Evolutionary conservation across 2,888 invertebrate genomes (phyloP), one percentile per base, ranked within the genome.

Genomic region (Bombylius major): DNA sequence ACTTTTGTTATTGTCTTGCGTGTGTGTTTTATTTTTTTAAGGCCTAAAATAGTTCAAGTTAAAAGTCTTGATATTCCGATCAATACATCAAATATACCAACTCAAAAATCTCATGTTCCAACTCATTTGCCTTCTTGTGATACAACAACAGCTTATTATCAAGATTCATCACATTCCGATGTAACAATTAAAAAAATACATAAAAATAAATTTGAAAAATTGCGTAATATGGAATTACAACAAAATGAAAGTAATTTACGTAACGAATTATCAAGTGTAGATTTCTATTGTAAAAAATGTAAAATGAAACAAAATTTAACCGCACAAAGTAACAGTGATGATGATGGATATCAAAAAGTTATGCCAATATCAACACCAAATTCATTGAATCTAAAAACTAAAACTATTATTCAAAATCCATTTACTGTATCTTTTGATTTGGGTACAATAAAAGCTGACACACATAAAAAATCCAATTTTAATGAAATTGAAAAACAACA

Each of bases 211-310:
- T 23, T 23, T 3, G 23, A 23, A 23, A 23, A 23, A 23, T 23
- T 23, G 3, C 23, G 3, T 2, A 23, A 23, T 23, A 23, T 23
- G 23, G 23, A 23, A 23, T 23, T 23, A 23, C 23, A 23, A 23
- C 23, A 23, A 23, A 1, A 36, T 36, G 34, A 36, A 36, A 5
- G 8, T 36, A 8, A 36, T 36, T 11, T 4, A 75, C 76, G 72
- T 76, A 70, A 57, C 75, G 74, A 6, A 70, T 75, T 4, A 72
- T 74, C 47, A 73, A 72, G 4, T 68, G 66, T 52, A 75, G 74
- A 55, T 42, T 42, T 42, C 3, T 42, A 42, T 42, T 42, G 39
- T 42, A 42, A 67, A 74, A 32, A 74, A 71, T 63, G 47, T 56
- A 42, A 51, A 49, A 9, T 14, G 31, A 3, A 54, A 31, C 33